These are phyloP conservation scores for Myxocyprinus asiaticus DNA, from an alignment of 2,113 vertebrate species.

Conservation along the genomic window DNA sequence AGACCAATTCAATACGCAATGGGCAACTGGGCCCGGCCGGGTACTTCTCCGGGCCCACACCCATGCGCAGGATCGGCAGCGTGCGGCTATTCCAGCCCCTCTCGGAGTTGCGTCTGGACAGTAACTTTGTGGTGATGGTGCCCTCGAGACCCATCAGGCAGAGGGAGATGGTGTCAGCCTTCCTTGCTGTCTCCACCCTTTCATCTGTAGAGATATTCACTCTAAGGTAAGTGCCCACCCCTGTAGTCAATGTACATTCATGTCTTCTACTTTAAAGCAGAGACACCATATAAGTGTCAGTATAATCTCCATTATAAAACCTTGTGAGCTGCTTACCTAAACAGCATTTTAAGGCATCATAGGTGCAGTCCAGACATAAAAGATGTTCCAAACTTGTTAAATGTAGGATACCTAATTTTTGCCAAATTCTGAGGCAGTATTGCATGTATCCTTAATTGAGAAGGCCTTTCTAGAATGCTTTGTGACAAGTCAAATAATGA, in stretches of 20 bases:
- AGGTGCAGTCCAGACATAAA: no score
- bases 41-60: constrained; percentile 74
- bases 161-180: constrained; percentile 83
- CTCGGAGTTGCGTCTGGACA: constrained; percentile 81
- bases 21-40: constrained; percentile 72
- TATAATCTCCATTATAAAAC: no score
- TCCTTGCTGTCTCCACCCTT: constrained; percentile 81
- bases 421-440: no score
- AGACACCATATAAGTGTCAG: no score
- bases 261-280: no score
- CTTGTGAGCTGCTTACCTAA: no score
- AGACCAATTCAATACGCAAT: constrained; percentile 75
- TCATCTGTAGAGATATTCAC: constrained; percentile 87
- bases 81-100: constrained; percentile 81
- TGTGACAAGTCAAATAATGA: no score
- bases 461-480: no score
- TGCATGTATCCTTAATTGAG: no score
- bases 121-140: constrained; percentile 83
- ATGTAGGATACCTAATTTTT: no score
- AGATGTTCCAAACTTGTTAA: no score
- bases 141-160: constrained; percentile 85
- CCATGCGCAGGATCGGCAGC: constrained; percentile 84
- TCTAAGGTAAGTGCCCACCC: constrained; percentile 78
- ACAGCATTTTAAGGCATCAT: no score
- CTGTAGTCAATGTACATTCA: not conserved